These are phyloP conservation scores for Condylura cristata DNA, from an alignment of 2,113 vertebrate genomes.

Conservation along the genomic window DNA sequence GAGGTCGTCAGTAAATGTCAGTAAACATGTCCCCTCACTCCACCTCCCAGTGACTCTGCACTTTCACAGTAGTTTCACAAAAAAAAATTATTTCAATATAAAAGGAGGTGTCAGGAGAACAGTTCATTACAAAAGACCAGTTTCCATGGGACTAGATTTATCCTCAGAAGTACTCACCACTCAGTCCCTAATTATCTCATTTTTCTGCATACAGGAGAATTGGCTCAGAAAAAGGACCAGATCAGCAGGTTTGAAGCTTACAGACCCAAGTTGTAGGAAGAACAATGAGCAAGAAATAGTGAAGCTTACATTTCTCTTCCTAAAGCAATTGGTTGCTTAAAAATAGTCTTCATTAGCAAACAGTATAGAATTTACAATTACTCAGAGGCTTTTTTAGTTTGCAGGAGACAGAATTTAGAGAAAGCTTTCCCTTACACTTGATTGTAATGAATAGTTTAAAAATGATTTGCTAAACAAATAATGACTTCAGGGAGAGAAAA, in stretches of 20 bases:
- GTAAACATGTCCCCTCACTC: fast-evolving
- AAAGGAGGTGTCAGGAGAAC: not conserved
- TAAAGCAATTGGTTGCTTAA: not conserved
- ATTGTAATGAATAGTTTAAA: constrained; percentile 7
- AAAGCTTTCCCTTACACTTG: not conserved
- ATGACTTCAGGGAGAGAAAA: not conserved
- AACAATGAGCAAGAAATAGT: not conserved
- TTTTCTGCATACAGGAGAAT: not conserved
- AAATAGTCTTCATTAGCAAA: constrained; percentile 23
- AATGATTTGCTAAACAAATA: constrained; percentile 14
- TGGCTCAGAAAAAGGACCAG: not conserved
- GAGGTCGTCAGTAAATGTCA: not conserved
- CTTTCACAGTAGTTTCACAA: not conserved
- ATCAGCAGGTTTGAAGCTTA: not conserved
- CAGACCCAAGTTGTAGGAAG: not conserved
- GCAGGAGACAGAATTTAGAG: not conserved
- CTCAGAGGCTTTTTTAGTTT: not conserved
- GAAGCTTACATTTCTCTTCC: not conserved
- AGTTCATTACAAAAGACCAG: not conserved
- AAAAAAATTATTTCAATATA: not conserved
- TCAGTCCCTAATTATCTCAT: not conserved
- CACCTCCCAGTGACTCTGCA: too few species aligned
- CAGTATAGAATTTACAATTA: not conserved
- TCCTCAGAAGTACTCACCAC: not conserved
- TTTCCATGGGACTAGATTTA: constrained; percentile 12